A percentile compares a stretch with the other conserved stretches of the same genome.
phyloP scores from a whole-genome alignment of 2,797 vertebrate genomes.

The Loriculus beryllinus region DNA sequence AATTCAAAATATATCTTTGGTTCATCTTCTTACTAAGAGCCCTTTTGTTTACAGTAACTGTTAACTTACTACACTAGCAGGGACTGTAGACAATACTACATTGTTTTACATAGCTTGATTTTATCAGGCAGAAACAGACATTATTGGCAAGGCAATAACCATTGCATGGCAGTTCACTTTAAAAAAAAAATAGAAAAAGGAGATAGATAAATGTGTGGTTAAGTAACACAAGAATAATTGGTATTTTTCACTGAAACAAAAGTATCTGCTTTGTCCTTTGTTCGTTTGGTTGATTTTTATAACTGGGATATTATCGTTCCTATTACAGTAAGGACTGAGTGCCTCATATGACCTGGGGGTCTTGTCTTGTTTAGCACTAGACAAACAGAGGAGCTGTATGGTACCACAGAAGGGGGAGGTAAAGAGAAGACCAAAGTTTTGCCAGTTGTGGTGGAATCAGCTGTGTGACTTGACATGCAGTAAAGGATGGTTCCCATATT shows the following conservation, averaged over 20 bases:
- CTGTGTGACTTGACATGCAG: neutral
- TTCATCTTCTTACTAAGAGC: slow-evolving; percentile 48
- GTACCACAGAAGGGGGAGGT: neutral
- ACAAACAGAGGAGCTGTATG: neutral
- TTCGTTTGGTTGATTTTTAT: neutral
- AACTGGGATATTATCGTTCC: neutral
- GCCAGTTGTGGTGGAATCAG: neutral
- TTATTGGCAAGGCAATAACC: neutral
- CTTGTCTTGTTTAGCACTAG: neutral
- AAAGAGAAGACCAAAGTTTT: neutral
- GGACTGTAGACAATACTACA: slow-evolving; percentile 5
- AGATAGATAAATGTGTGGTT: neutral
- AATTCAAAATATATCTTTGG: slow-evolving; percentile 54
- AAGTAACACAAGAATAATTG: neutral
- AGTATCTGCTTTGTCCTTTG: neutral
- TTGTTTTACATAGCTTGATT: slow-evolving; percentile 36
- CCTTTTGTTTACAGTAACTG: slow-evolving; percentile 43
- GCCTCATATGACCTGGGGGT: neutral
- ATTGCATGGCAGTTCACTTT: neutral
- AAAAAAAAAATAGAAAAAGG: neutral
- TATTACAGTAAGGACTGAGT: neutral
- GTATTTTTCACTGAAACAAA: neutral
- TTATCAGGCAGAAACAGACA: slow-evolving; percentile 21
- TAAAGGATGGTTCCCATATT: neutral
- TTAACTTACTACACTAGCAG: slow-evolving; percentile 12